phyloP scores from a whole-genome alignment of 1,140 invertebrate species.

The Drosophila hydei region DNA sequence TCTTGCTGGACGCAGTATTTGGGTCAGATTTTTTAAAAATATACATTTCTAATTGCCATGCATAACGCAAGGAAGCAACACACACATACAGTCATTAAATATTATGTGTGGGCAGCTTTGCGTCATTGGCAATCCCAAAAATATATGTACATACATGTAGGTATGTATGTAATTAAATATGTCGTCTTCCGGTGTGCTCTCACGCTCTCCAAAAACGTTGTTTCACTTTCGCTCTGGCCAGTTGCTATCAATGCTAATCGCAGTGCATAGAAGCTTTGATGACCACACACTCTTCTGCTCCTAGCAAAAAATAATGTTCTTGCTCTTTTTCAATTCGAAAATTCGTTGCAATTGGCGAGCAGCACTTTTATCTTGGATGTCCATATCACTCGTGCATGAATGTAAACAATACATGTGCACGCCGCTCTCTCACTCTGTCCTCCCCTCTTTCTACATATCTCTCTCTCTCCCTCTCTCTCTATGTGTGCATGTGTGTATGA shows the following conservation, averaged over 20 bases:
- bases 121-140: conserved; percentile 48
- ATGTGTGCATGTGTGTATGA: conserved; percentile 21
- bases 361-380: conserved; percentile 63
- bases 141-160: conserved; percentile 9
- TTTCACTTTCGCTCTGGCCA: conserved; percentile 11
- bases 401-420: conserved; percentile 20
- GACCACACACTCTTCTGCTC: conserved; percentile 9
- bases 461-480: not conserved
- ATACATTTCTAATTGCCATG: conserved; percentile 62
- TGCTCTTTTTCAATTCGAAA: conserved; percentile 8
- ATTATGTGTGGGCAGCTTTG: conserved; percentile 11
- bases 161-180: conserved; percentile 3
- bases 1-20: conserved; percentile 58
- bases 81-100: conserved; percentile 9
- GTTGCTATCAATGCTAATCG: conserved; percentile 27
- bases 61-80: conserved; percentile 56
- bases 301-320: conserved; percentile 18
- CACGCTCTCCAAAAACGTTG: conserved; percentile 4
- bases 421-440: not conserved
- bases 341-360: conserved; percentile 49
- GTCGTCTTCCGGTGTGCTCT: conserved; percentile 9
- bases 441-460: too few relatives aligned
- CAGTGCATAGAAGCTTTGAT: conserved; percentile 26
- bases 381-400: conserved; percentile 42
- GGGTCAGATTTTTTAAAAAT: conserved; percentile 73